These are phyloP conservation scores for Polypterus bichir DNA, from an alignment of 2,113 vertebrate genomes.

Conservation along the genomic window DNA sequence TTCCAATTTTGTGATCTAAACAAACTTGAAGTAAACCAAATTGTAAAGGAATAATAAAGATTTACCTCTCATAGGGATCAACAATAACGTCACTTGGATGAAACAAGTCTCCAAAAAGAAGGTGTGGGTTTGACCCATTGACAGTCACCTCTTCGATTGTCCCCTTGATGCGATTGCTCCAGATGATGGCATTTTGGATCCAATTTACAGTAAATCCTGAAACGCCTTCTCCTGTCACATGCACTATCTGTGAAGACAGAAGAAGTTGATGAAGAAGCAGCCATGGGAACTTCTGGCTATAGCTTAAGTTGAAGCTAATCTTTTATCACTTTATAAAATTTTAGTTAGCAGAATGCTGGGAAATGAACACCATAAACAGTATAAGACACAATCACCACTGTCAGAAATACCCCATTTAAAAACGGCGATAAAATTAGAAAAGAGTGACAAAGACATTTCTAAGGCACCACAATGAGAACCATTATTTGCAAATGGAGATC, in stretches of 20 bases:
- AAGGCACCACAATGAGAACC: too few species aligned
- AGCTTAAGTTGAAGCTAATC: too few species aligned
- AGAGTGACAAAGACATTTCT: too few species aligned
- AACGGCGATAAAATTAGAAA: too few species aligned
- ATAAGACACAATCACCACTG: too few species aligned
- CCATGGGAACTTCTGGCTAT: too few species aligned
- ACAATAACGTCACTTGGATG: constrained; percentile 53
- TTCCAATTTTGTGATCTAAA: not conserved
- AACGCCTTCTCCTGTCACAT: constrained; percentile 58
- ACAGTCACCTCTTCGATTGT: constrained; percentile 60
- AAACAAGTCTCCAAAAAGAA: constrained; percentile 53
- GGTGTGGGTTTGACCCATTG: constrained; percentile 54
- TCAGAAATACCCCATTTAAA: too few species aligned
- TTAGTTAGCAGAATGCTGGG: too few species aligned
- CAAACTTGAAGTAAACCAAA: too few species aligned
- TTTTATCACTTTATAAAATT: too few species aligned
- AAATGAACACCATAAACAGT: too few species aligned
- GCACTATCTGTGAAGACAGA: constrained; percentile 57
- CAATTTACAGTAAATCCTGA: constrained; percentile 81
- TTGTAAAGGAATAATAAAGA: not conserved
- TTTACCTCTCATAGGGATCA: constrained; percentile 74
- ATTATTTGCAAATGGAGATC: too few species aligned
- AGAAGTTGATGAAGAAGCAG: not conserved
- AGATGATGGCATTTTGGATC: constrained; percentile 64
- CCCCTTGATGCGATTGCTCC: constrained; percentile 65